Evolutionary conservation across 2,888 invertebrate species (phyloP).

Genomic region (Xiphydria camelus): DNA sequence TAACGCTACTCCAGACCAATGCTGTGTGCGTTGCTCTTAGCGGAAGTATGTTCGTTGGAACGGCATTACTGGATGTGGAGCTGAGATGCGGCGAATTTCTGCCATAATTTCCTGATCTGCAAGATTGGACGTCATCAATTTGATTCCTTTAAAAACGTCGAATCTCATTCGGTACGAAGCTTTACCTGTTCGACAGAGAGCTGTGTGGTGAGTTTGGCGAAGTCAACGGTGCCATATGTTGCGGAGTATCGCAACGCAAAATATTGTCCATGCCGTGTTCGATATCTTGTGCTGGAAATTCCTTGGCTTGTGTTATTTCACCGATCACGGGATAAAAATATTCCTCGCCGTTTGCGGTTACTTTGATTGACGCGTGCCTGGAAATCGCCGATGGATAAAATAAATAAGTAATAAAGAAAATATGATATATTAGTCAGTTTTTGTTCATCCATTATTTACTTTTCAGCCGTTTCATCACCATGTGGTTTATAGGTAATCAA

Average conservation of each 20-base stretch:
- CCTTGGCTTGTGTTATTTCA: no score
- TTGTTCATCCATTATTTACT: slow-evolving; percentile 20
- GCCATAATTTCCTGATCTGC: slow-evolving; percentile 34
- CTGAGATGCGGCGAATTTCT: slow-evolving; percentile 52
- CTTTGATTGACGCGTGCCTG: slow-evolving; percentile 36
- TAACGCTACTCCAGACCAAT: slow-evolving; percentile 65
- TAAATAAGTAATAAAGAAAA: slow-evolving; percentile 9
- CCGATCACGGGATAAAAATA: slow-evolving; percentile 38
- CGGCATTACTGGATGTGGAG: slow-evolving; percentile 43
- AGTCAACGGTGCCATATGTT: slow-evolving; percentile 27
- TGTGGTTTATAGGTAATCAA: slow-evolving; percentile 37
- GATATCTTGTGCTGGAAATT: no score
- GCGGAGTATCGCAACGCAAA: slow-evolving; percentile 47
- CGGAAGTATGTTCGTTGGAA: slow-evolving; percentile 52
- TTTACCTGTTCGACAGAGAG: slow-evolving; percentile 42
- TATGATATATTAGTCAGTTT: neutral
- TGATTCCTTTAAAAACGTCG: no score
- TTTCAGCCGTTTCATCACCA: slow-evolving; percentile 27
- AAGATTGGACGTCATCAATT: no score
- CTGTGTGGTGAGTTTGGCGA: slow-evolving; percentile 51
- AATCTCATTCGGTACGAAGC: neutral
- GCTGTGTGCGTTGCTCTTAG: slow-evolving; percentile 63
- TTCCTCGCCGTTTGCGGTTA: slow-evolving; percentile 30
- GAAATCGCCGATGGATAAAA: slow-evolving; percentile 14
- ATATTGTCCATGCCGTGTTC: slow-evolving; percentile 35